A percentile compares a stretch with the other conserved stretches of the same genome.
These are phyloP conservation scores for Dendrolimus pini DNA, from an alignment of 2,888 invertebrate species.

Conservation along the genomic window DNA sequence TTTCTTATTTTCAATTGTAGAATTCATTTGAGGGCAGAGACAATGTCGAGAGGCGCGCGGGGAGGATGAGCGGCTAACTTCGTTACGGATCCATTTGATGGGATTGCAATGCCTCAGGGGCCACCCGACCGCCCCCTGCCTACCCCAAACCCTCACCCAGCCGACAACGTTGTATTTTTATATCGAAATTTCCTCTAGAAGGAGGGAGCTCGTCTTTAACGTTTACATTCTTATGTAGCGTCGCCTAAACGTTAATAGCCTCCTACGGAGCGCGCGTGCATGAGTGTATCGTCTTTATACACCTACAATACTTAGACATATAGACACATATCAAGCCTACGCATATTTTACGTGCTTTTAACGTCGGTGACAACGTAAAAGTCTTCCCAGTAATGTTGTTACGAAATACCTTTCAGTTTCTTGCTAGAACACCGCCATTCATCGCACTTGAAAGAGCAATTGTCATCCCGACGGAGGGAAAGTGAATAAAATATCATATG, in stretches of 20 bases:
- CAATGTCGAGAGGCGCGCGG: conserved; percentile 74
- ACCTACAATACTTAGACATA: conserved; percentile 13
- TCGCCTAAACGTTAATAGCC: conserved; percentile 73
- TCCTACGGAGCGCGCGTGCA: conserved; percentile 53
- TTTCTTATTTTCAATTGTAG: conserved; percentile 78
- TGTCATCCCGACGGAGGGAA: conserved; percentile 31
- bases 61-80: conserved; percentile 81
- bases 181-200: conserved; percentile 74
- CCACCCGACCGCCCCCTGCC: conserved; percentile 39
- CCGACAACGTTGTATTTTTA: conserved; percentile 69
- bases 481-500: conserved; percentile 44
- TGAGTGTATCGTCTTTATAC: conserved; percentile 25
- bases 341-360: conserved; percentile 62
- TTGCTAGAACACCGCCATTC: conserved; percentile 26
- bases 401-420: conserved; percentile 58
- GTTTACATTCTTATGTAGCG: conserved; percentile 77
- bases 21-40: conserved; percentile 78
- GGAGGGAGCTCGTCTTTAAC: conserved; percentile 72
- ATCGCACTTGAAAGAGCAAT: conserved; percentile 28
- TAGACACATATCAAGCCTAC: conserved; percentile 20
- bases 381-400: conserved; percentile 54
- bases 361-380: conserved; percentile 45
- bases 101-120: conserved; percentile 80
- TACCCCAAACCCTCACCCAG: conserved; percentile 32
- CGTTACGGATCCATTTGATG: conserved; percentile 89